Evolutionary conservation across 2,888 invertebrate genomes (phyloP).

Genomic region (Drosophila lacicola): DNA sequence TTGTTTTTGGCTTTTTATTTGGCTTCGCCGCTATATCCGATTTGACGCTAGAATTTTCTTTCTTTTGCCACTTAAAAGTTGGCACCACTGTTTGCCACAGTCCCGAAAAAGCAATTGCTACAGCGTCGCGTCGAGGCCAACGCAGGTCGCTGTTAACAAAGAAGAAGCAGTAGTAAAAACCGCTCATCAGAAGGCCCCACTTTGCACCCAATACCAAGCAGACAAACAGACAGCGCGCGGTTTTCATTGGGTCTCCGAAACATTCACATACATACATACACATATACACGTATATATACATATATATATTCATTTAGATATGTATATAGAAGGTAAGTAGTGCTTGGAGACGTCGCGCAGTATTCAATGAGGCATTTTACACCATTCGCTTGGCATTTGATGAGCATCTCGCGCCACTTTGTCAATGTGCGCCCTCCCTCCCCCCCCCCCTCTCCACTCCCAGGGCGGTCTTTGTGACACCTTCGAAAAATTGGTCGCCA

Average conservation of each 20-base stretch:
- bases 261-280: not conserved
- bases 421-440: conserved; percentile 31
- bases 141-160: conserved; percentile 53
- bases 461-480: not conserved
- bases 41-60: too few relatives aligned
- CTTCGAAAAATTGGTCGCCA: not conserved
- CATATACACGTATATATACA: not conserved
- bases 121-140: conserved; percentile 57
- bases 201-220: conserved; percentile 17
- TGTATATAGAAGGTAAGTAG: conserved; percentile 48
- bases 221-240: conserved; percentile 19
- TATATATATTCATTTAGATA: conserved; percentile 6
- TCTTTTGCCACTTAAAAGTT: not conserved
- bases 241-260: conserved; percentile 18
- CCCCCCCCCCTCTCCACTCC: not conserved
- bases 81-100: conserved; percentile 16
- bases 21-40: too few relatives aligned
- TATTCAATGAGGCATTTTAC: conserved; percentile 80
- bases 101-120: conserved; percentile 58
- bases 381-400: conserved; percentile 77
- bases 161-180: conserved; percentile 9
- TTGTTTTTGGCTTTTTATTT: too few relatives aligned
- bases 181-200: conserved; percentile 33
- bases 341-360: conserved; percentile 54
- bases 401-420: conserved; percentile 62